Conservation (phyloP, 2,797 vertebrate species). For the Psittacula derbiana region DNA sequence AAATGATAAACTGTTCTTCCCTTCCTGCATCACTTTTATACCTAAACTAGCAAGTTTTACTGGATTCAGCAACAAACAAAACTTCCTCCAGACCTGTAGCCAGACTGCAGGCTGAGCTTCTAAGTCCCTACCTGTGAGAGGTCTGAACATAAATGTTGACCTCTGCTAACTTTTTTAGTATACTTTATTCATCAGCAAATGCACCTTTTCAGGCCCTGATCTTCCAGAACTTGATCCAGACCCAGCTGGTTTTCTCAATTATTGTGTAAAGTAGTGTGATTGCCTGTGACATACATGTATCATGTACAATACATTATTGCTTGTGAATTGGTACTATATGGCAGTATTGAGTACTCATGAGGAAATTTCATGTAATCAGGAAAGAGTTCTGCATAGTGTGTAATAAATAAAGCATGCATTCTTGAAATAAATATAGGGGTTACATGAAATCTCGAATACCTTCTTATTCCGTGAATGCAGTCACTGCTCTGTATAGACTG, state of each 20-base stretch:
- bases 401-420: neutral
- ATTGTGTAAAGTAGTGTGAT: neutral
- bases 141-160: neutral
- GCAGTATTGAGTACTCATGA: neutral
- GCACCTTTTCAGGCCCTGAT: neutral
- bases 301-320: neutral
- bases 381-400: neutral
- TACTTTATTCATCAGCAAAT: neutral
- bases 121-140: neutral
- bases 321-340: neutral
- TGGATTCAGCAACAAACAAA: neutral
- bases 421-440: neutral
- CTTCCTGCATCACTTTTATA: neutral
- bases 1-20: rapidly evolving
- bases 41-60: neutral
- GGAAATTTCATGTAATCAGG: neutral
- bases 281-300: neutral
- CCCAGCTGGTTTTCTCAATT: neutral
- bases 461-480: neutral
- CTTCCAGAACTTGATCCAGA: neutral
- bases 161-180: neutral
- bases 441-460: neutral
- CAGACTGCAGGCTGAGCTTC: neutral
- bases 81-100: neutral
- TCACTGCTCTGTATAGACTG: neutral